Evolutionary conservation across 2,888 invertebrate species (phyloP), one percentile per base, ranked within the genome.

Genomic region (Ceraclea dissimilis): DNA sequence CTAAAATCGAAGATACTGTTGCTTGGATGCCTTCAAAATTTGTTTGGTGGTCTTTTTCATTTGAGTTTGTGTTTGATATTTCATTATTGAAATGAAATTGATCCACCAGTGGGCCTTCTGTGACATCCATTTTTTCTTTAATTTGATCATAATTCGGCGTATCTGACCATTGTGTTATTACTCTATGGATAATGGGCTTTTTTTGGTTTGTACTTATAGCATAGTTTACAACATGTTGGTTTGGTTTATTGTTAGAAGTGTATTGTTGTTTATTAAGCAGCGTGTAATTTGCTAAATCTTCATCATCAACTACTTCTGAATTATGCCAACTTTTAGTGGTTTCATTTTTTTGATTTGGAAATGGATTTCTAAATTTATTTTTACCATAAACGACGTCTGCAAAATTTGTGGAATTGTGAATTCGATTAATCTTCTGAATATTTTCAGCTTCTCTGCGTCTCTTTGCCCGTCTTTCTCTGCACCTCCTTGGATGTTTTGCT

Each of bases 121-220:
- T 39, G 4, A 16, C 2, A 39, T 39, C 39, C 39, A 39, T 39
- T 39, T 39, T 46, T n/a, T 46, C 19, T 11, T 19, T 18, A 5
- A 46, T 46, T 2, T 53, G 18, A 47, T 74, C 72, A 48, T 71
- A 68, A 63, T 74, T 75, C 1, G 75, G 72, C 62, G 71, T 70
- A 61, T 79, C 79, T 0, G 72, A 74, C 80, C 79, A 79, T 69
- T 78, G 78, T 1, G 79, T 79, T 1, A 78, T 62, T 2, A 79
- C 71, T 67, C 75, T 66, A 50, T 67, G 65, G 18, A 67, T 62
- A 1, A 63, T 63, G 1, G 69, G 66, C 60, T 77, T 68, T 67
- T 70, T 20, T 75, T 76, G 8, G 66, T 60, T n/a, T 72, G 69
- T 63, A 33, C 50, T 49, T 6, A 58, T 58, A 18, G 53, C 58